Evolutionary conservation across 2,797 vertebrate species (phyloP).

Genomic region (Decapterus maruadsi): DNA sequence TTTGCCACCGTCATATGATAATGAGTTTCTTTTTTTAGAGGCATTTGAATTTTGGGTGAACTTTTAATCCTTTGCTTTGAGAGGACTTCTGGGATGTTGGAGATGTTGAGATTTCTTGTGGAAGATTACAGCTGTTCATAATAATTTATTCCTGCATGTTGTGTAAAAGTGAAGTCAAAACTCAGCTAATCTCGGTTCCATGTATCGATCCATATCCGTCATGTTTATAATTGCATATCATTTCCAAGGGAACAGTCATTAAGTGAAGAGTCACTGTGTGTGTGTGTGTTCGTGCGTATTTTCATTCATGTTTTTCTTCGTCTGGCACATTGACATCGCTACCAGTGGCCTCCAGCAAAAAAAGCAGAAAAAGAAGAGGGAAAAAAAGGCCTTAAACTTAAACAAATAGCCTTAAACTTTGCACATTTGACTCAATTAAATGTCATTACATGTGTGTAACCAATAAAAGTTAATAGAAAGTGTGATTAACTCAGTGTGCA

Average conservation of each 20-base stretch:
- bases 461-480: conserved; percentile 74
- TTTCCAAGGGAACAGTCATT: background rate
- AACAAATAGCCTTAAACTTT: conserved; percentile 47
- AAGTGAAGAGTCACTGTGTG: background rate
- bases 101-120: background rate
- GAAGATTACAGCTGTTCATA: background rate
- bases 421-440: conserved; percentile 59
- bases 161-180: background rate
- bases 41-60: too few relatives aligned
- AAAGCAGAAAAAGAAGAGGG: background rate
- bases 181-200: background rate
- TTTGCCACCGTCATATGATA: too few relatives aligned
- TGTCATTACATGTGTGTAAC: conserved; percentile 65
- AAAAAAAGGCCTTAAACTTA: background rate
- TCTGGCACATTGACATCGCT: conserved; percentile 1
- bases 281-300: background rate
- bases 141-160: background rate
- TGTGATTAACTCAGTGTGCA: conserved; percentile 70
- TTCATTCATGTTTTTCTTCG: conserved; percentile 8
- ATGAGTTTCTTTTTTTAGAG: too few relatives aligned
- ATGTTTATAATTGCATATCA: too few relatives aligned
- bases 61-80: conserved; percentile 4
- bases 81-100: background rate
- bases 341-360: conserved; percentile 12
- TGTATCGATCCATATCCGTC: too few relatives aligned